Base-by-base conservation (phyloP, 2,797 vertebrate species). In the Macrochelys suwanniensis region DNA sequence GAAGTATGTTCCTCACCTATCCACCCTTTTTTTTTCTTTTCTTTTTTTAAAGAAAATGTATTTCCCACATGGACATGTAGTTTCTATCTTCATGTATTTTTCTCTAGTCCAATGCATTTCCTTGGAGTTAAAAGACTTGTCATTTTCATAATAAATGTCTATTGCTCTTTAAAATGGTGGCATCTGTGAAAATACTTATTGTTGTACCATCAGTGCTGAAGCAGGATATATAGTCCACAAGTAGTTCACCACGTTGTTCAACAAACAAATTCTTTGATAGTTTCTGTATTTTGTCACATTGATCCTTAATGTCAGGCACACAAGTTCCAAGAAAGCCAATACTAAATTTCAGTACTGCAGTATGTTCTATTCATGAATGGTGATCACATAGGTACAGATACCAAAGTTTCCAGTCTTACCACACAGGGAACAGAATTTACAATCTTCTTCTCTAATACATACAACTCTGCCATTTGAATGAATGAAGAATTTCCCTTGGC, bases 151-250 rank as follows among this genome's bases (percentile, higher is more conserved):
- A 7, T 31, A 76, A 84, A n/a, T 95, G 91, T 93, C 94, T 92
- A 86, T 90, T 84, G 68, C 86, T 54, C 54, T 95, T 92, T 82
- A 90, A 94, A 94, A 93, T 93, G 93, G 94, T 95, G 94, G 37
- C 88, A 68, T 94, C 93, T 89, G 79, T 83, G 54, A 61, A 81
- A 82, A 92, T 93, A 49, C 56, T 23, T 54, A 37, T 49, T 89
- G 71, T 2, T 82, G 31, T 33, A 15, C 28, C 33, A 90, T 90
- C 90, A 76, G 54, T 51, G 82, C 87, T 91, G 90, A 94, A 93
- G 80, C 79, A 80, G 84, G 82, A 96, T 88, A 96, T 88, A 82
- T 83, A 86, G 71, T 57, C 85, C 94, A 61, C 91, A 21, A 82
- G 33, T 76, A 84, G 85, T 53, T 87, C 42, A 13, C 17, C n/a